Evolutionary conservation across 1,140 invertebrate species (phyloP), one percentile per base, ranked within the genome.

Genomic region (Atopsyche davidsoni): DNA sequence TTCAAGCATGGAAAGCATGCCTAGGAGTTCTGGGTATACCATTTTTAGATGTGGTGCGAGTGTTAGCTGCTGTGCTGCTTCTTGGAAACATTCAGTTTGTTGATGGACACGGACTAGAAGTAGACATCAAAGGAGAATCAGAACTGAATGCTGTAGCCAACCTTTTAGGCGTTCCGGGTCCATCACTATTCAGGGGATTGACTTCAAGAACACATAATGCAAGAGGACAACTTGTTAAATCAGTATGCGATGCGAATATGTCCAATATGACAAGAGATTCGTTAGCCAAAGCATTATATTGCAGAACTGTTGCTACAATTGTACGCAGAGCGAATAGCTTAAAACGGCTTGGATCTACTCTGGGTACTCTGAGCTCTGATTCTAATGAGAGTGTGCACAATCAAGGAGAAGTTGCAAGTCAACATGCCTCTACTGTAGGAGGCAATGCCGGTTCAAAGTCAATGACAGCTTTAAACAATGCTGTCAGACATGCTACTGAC

Each of bases 291-390:
- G 92, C 92, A 7, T 71, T 96, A 9, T 96, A 96, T 66, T 94
- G 89, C 64, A 82, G 93, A 40, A 95, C 92, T 1, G 89, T 96
- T n/a, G 90, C 91, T 3, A 94, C 92, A 3, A 95, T 96, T 58
- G 89, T 96, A 4, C 75, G 91, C 19, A 75, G 92, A 60, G 91
- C 92, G 14, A 96, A 96, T 64, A 95, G 89, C 62, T 72, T 95
- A 9, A 93, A 94, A 67, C 77, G 90, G 24, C 70, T 92, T 7
- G 87, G 89, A 11, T 92, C 90, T 0, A 91, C 87, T 2, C 76
- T 92, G 11, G 91, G 91, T 35, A 93, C 91, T 2, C 69, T 93
- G 1, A 91, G 87, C 50, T 92, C 89, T 0, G 89, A 92, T 63
- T 92, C 89, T 0, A 92, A 92, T 63, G 90, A 93, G 64, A 92